A percentile compares a stretch with the other conserved stretches of the same genome.
These are phyloP conservation scores for Caenorhabditis briggsae DNA, from an alignment of 1,140 invertebrate genomes.

Conservation along the genomic window DNA sequence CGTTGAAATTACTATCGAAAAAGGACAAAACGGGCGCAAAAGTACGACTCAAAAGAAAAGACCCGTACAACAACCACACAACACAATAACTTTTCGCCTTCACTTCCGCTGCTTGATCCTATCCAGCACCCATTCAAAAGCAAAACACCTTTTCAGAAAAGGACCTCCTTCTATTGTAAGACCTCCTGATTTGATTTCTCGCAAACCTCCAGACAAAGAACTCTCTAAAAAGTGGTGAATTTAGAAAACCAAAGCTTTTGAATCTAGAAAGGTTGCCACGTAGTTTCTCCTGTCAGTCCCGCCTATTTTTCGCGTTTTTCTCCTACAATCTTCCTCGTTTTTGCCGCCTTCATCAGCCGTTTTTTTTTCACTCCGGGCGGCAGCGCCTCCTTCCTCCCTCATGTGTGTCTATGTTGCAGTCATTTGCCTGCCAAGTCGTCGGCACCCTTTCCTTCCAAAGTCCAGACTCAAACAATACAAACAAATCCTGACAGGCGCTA, in stretches of 20 bases:
- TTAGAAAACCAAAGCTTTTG: background rate
- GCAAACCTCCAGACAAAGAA: conserved; percentile 16
- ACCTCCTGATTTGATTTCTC: conserved; percentile 21
- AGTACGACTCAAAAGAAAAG: conserved; percentile 37
- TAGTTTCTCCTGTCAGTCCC: conserved; percentile 15
- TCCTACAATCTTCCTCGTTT: conserved; percentile 15
- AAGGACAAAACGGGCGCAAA: conserved; percentile 41
- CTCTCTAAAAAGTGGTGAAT: background rate
- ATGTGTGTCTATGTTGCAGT: conserved; percentile 52
- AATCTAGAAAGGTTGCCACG: background rate
- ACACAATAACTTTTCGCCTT: conserved; percentile 40
- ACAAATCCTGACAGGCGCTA: conserved; percentile 52
- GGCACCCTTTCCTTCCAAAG: background rate
- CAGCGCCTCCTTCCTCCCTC: conserved; percentile 16
- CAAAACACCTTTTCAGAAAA: conserved; percentile 1
- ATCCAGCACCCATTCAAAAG: conserved; percentile 35
- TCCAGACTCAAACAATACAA: conserved; percentile 52
- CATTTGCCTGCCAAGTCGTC: conserved; percentile 45
- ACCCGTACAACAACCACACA: conserved; percentile 23
- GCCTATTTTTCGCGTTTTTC: background rate
- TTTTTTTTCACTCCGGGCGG: conserved; percentile 40
- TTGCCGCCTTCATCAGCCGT: conserved; percentile 26
- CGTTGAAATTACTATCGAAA: conserved; percentile 52
- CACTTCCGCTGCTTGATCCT: conserved; percentile 45
- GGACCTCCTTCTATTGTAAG: conserved; percentile 1